These are phyloP conservation scores for Calephelis virginiensis DNA, from an alignment of 1,140 invertebrate species.

Conservation along the genomic window DNA sequence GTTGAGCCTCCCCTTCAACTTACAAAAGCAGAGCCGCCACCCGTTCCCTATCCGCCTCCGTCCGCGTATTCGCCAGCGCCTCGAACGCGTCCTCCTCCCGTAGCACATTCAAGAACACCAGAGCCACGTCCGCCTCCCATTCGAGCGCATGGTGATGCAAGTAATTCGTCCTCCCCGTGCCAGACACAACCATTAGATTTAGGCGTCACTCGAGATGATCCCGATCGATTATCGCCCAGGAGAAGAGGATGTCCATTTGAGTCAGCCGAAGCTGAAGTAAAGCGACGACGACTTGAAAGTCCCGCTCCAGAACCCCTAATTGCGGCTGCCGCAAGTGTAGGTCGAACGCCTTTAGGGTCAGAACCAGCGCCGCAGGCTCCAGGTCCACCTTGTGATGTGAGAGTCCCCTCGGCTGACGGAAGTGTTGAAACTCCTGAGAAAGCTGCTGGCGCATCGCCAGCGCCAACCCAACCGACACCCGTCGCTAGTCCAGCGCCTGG, in stretches of 20 bases:
- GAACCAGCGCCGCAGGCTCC: slow-evolving; percentile 78
- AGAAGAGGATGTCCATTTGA: slow-evolving; percentile 75
- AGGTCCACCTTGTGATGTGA: slow-evolving; percentile 75
- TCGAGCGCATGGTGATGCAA: slow-evolving; percentile 75
- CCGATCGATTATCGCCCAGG: slow-evolving; percentile 71
- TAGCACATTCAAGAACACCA: slow-evolving; percentile 64
- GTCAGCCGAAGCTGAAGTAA: slow-evolving; percentile 47
- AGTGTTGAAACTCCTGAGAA: slow-evolving; percentile 80
- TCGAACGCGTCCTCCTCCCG: slow-evolving; percentile 79
- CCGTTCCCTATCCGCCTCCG: slow-evolving; percentile 81
- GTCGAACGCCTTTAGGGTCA: slow-evolving; percentile 61
- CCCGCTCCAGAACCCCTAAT: slow-evolving; percentile 79
- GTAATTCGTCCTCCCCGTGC: slow-evolving; percentile 73
- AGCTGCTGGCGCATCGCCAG: slow-evolving; percentile 73
- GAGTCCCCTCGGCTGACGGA: slow-evolving; percentile 78
- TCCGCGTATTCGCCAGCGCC: slow-evolving; percentile 77
- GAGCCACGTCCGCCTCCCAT: slow-evolving; percentile 61
- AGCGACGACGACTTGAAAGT: slow-evolving; percentile 58
- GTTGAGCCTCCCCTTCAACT: slow-evolving; percentile 80
- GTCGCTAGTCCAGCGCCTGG: slow-evolving; percentile 60
- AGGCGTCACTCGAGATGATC: slow-evolving; percentile 80
- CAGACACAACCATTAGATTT: slow-evolving; percentile 86
- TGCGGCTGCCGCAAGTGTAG: slow-evolving; percentile 86
- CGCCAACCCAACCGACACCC: slow-evolving; percentile 49
- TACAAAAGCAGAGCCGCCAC: slow-evolving; percentile 83